These are phyloP conservation scores for Eupsilia transversa DNA, from an alignment of 2,888 invertebrate species.

Conservation along the genomic window DNA sequence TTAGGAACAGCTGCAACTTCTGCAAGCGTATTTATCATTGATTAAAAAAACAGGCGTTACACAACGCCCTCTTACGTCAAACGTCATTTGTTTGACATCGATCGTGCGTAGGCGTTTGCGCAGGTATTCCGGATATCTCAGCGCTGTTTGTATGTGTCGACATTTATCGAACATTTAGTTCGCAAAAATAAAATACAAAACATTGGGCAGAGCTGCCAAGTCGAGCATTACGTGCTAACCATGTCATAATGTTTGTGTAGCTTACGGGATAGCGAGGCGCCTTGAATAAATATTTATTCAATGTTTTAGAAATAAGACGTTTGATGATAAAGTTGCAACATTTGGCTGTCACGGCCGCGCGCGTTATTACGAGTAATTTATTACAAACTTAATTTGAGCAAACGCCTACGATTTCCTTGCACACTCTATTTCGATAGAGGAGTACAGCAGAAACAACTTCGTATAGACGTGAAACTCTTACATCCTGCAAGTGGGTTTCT, in stretches of 20 bases:
- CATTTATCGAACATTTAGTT: conserved; percentile 52
- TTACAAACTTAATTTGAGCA: conserved; percentile 33
- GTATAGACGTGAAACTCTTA: background rate
- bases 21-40: conserved; percentile 1
- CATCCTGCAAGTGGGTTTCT: no score
- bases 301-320: conserved; percentile 47
- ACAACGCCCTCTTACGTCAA: conserved; percentile 55
- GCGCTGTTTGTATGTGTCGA: conserved; percentile 34
- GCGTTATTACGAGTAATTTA: conserved; percentile 23
- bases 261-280: conserved; percentile 33
- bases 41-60: conserved; percentile 37
- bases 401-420: conserved; percentile 13
- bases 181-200: conserved; percentile 61
- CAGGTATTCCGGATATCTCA: conserved; percentile 52
- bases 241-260: conserved; percentile 52
- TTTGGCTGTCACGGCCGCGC: conserved; percentile 45
- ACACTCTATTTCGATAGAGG: background rate
- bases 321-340: conserved; percentile 51
- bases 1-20: conserved; percentile 26
- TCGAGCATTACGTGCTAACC: conserved; percentile 44
- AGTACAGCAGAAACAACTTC: background rate
- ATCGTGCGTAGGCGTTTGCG: conserved; percentile 31
- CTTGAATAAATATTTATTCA: conserved; percentile 57
- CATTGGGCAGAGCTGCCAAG: conserved; percentile 44
- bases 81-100: conserved; percentile 52